A percentile compares a stretch with the other conserved stretches of the same genome.
Evolutionary conservation across 1,140 invertebrate species (phyloP).

Genomic region (Acarapis woodi): DNA sequence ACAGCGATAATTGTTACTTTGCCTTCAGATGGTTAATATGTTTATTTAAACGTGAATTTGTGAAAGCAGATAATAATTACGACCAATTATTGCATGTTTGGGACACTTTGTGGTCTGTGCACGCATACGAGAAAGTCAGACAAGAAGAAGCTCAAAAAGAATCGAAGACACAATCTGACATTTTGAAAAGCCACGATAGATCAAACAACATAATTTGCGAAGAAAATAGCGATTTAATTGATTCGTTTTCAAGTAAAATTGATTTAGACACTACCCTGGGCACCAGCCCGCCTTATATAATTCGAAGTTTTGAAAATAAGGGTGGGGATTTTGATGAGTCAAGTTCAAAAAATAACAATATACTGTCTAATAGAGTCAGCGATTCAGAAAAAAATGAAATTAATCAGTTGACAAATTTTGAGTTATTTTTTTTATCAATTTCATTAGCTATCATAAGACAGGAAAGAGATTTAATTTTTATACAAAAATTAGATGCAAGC

Average conservation of each 20-base stretch:
- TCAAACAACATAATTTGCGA: not conserved
- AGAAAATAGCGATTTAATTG: not conserved
- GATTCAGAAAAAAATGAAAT: not conserved
- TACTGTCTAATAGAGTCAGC: not conserved
- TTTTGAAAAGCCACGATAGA: not conserved
- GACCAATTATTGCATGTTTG: conserved; percentile 7
- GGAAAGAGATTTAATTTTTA: conserved; percentile 10
- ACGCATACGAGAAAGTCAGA: not conserved
- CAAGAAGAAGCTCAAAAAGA: not conserved
- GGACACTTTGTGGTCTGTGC: conserved; percentile 10
- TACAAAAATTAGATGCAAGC: conserved; percentile 6
- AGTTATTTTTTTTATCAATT: conserved; percentile 7
- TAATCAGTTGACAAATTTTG: conserved; percentile 7
- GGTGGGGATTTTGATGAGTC: not conserved
- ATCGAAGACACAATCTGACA: too few species aligned
- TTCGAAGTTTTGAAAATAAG: not conserved
- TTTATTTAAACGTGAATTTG: conserved; percentile 30
- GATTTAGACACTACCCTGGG: too few species aligned
- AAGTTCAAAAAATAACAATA: not conserved
- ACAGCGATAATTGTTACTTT: conserved; percentile 94
- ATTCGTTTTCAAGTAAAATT: too few species aligned
- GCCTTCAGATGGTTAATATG: conserved; percentile 59
- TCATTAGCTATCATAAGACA: conserved; percentile 9
- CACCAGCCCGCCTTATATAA: not conserved
- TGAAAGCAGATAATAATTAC: conserved; percentile 11